Percentiles rank a stretch among this genome's conserved stretches.
These are phyloP conservation scores for Petrocephalus microphthalmus DNA, from an alignment of 2,113 vertebrate species.

Conservation along the genomic window DNA sequence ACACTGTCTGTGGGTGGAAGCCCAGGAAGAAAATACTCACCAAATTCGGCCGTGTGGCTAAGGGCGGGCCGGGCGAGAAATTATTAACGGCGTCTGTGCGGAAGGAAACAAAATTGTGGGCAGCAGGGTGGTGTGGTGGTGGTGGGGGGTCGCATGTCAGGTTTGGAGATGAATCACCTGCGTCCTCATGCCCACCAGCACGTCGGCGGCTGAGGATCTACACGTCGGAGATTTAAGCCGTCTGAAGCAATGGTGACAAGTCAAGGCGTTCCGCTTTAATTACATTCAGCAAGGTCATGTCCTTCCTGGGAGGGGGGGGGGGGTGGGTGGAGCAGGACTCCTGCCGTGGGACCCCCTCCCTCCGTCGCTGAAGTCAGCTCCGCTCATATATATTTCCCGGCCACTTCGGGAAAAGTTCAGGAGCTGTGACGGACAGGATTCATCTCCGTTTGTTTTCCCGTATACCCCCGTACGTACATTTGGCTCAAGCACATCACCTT, in stretches of 20 bases:
- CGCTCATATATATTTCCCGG: background rate
- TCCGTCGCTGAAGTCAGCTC: background rate
- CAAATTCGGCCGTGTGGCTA: background rate
- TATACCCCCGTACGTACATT: background rate
- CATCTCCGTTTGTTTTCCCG: background rate
- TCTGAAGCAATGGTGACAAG: slow-evolving; percentile 71
- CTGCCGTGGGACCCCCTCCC: background rate
- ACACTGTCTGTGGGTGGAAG: background rate
- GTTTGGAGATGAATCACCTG: slow-evolving; percentile 68
- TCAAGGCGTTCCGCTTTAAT: slow-evolving; percentile 78
- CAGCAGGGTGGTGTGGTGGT: slow-evolving; percentile 25
- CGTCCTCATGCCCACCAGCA: slow-evolving; percentile 58
- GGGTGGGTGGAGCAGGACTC: background rate
- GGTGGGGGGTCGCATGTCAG: slow-evolving; percentile 5
- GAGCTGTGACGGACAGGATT: background rate
- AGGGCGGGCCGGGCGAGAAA: background rate
- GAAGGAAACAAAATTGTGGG: slow-evolving; percentile 46
- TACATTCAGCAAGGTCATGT: slow-evolving; percentile 71
- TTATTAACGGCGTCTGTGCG: slow-evolving; percentile 37
- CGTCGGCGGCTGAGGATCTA: slow-evolving; percentile 64
- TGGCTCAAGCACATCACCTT: background rate
- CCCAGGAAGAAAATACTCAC: background rate
- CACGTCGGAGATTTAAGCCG: slow-evolving; percentile 76
- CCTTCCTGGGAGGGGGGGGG: slow-evolving; percentile 39
- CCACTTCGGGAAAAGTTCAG: background rate